Evolutionary conservation across 92 coral and sea anemone species (phyloP).

Genomic region (Zoanthus sansibaricus): DNA sequence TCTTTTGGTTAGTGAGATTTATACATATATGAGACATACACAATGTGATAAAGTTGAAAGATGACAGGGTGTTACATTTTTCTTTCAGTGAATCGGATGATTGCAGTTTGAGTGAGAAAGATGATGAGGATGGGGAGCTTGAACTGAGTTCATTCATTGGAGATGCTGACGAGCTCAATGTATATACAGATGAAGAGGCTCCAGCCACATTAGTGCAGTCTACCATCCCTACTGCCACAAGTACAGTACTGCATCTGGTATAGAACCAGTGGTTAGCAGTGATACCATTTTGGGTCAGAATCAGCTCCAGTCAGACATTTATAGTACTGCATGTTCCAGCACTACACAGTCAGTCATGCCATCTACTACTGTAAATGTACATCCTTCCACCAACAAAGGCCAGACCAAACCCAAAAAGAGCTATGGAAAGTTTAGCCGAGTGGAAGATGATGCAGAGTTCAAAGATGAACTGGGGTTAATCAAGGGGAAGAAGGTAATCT

Average conservation of each 20-base stretch:
- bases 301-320: conserved; percentile 15
- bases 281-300: conserved; percentile 10
- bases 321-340: conserved; percentile 4
- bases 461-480: conserved; percentile 4
- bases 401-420: background rate
- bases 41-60: background rate
- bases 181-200: background rate
- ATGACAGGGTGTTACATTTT: conserved; percentile 4
- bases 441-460: background rate
- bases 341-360: conserved; percentile 20
- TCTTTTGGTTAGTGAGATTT: background rate
- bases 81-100: conserved; percentile 7
- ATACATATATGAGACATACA: conserved; percentile 11
- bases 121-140: conserved; percentile 31
- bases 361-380: background rate
- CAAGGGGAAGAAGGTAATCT: background rate
- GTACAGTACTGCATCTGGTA: conserved; percentile 2
- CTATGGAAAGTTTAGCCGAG: background rate
- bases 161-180: background rate
- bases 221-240: background rate
- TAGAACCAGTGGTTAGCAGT: conserved; percentile 6
- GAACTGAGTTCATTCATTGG: conserved; percentile 4
- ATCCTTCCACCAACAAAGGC: background rate
- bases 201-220: too few species aligned
- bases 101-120: background rate